These are phyloP conservation scores for Oenanthe oenanthe DNA, from an alignment of 2,113 vertebrate species.

Conservation along the genomic window DNA sequence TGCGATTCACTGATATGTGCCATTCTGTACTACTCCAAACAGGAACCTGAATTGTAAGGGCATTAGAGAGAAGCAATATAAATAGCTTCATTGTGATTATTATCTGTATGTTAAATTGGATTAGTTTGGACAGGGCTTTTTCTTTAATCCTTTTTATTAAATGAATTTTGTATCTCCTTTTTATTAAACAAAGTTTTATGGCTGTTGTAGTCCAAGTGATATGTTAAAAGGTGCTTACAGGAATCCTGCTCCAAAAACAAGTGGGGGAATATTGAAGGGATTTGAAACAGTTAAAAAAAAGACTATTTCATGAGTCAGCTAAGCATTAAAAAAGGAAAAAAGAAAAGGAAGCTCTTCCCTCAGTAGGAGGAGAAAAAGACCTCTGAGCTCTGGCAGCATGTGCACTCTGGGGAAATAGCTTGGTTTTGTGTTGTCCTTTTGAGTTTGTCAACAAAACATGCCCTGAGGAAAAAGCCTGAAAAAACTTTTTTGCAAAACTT, in stretches of 20 bases:
- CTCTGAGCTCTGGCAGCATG: conserved; percentile 8
- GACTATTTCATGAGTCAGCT: background rate
- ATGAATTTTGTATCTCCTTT: background rate
- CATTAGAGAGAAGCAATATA: background rate
- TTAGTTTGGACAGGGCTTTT: background rate
- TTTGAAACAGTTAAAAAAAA: conserved; percentile 5
- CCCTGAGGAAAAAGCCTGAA: conserved; percentile 32
- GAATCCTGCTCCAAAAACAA: background rate
- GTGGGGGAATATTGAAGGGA: background rate
- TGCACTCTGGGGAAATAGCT: conserved; percentile 42
- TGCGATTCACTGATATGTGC: background rate
- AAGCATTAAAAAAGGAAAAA: background rate
- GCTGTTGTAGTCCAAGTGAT: background rate
- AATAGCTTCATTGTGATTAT: background rate
- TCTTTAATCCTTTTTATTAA: background rate
- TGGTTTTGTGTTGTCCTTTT: conserved; percentile 37
- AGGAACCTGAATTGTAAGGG: background rate
- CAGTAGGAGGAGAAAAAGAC: background rate
- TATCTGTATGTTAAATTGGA: background rate
- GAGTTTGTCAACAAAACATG: conserved; percentile 57
- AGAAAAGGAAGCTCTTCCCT: background rate
- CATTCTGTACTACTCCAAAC: background rate
- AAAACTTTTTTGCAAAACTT: conserved; percentile 38
- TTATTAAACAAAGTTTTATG: background rate
- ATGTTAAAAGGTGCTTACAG: background rate